Evolutionary conservation across 2,797 vertebrate species (phyloP), one percentile per base, ranked within the genome.

Genomic region (Acanthis flammea): DNA sequence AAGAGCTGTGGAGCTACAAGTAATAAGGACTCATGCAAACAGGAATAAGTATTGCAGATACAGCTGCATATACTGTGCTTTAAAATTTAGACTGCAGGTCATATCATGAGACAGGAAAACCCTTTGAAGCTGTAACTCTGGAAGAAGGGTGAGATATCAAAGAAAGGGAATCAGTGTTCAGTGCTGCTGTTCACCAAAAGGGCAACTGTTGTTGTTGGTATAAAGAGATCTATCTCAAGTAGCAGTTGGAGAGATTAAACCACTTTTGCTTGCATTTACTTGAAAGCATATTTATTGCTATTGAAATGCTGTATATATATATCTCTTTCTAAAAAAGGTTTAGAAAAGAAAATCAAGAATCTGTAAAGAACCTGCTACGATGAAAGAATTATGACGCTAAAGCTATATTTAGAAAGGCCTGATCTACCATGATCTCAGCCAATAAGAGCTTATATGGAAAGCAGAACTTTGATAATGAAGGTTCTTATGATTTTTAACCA

Each of bases 111-210:
- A 80, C 30, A 72, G 44, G 33, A 92, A 93, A 88, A 55, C 31
- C 33, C 42, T 95, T 94, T 91, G 88, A 94, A 95, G 66, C 24
- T 73, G 24, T 82, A 90, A 78, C 30, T 93, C 55, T 78, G 57
- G 77, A 39, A 76, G 66, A 86, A 81, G 55, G 30, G 74, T 73
- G 66, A 91, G 47, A 33, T 86, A 88, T 81, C 83, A 93, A 86
- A 84, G 70, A 48, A 87, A 74, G 14, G 19, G 45, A 87, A 65
- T 71, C 33, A 7, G 14, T 71, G 85, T 67, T 85, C 77, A 44
- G 8, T 58, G 53, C 16, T 54, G 62, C 58, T 73, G 44, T 48
- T 81, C 85, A 76, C 60, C 67, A 41, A 63, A 87, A 89, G 53
- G 74, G 53, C 33, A 87, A 94, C 24, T 53, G 63, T 17, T 48